phyloP scores from a whole-genome alignment of 2,888 invertebrate species.

The Strigamia transsilvanica region DNA sequence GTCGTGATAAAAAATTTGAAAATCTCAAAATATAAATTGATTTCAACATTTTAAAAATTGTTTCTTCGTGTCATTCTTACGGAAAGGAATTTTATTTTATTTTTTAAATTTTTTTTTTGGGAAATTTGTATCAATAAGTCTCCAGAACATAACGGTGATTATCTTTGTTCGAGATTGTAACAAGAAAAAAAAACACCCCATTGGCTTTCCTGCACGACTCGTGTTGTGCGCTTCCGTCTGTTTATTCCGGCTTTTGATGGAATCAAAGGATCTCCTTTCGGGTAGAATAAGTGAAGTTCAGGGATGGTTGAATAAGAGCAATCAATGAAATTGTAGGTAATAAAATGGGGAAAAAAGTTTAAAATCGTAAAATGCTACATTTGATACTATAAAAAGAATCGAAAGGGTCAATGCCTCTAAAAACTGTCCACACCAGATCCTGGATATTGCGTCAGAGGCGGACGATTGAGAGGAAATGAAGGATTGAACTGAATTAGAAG shows the following conservation, averaged over 20 bases:
- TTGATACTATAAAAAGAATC: neutral
- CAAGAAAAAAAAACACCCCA: conserved; percentile 3
- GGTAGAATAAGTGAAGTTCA: neutral
- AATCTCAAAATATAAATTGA: too few species aligned
- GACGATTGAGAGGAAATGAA: neutral
- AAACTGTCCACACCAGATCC: neutral
- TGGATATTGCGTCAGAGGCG: neutral
- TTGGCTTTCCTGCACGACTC: neutral
- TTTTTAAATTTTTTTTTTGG: too few species aligned
- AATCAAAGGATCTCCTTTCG: neutral
- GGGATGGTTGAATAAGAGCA: neutral
- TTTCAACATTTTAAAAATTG: too few species aligned
- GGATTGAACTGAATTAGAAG: neutral
- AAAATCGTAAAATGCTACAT: conserved; percentile 3
- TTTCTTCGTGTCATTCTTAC: too few species aligned
- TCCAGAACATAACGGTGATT: too few species aligned
- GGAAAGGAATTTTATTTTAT: too few species aligned
- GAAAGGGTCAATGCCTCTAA: neutral
- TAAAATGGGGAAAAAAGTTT: neutral
- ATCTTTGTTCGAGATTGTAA: neutral
- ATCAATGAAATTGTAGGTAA: neutral
- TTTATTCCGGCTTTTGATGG: neutral
- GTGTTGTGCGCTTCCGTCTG: conserved; percentile 4
- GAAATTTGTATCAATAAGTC: too few species aligned
- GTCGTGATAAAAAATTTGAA: too few species aligned